Base-by-base conservation (phyloP, 2,888 invertebrate species). In the Dysmachus trigonus region DNA sequence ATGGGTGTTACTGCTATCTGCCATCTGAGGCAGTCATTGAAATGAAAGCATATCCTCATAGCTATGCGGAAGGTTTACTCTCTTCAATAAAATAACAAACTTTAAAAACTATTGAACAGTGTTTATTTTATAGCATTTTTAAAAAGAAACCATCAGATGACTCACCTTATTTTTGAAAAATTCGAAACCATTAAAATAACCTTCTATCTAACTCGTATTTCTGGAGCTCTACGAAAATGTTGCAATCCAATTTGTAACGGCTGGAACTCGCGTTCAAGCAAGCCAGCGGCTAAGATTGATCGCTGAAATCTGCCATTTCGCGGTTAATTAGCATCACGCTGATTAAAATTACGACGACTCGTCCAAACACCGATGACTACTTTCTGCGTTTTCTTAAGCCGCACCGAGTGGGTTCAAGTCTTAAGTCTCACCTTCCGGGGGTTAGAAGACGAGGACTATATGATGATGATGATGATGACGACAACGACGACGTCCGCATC, bases 261-360 rank as follows among this genome's bases (percentile, higher is more conserved):
- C n/a, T 6, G 4, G 1, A 47, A 47, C n/a, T n/a, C 18, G 0
- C 47, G 0, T n/a, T 47, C n/a, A 0, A 47, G n/a, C n/a, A n/a
- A n/a, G n/a, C n/a, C n/a, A n/a, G 47, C n/a, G 2, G 82, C 33
- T 47, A 71, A 27, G 71, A 82, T 82, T 71, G 35, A 82, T 82
- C 35, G 62, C 71, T 2, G 71, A 31, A 15, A 82, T 47, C 15
- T 71, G 30, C 77, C 85, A 77, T 71, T 22, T 30, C 38, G 53
- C 22, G 62, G 53, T 79, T 77, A 85, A 71, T 85, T 77, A 85
- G 53, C 62, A 33, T 77, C 71, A 35, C 27, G 15, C 47, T 77
- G 85, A 85, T 77, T 85, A 76, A 85, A 85, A 85, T 79, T 35
- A 79, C 79, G 62, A 38, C 62, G 38, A 35, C 38, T 33, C 35